Percentiles rank a stretch among this genome's conserved stretches.
Evolutionary conservation across 2,113 vertebrate genomes (phyloP).

Genomic region (Erythrolamprus reginae): DNA sequence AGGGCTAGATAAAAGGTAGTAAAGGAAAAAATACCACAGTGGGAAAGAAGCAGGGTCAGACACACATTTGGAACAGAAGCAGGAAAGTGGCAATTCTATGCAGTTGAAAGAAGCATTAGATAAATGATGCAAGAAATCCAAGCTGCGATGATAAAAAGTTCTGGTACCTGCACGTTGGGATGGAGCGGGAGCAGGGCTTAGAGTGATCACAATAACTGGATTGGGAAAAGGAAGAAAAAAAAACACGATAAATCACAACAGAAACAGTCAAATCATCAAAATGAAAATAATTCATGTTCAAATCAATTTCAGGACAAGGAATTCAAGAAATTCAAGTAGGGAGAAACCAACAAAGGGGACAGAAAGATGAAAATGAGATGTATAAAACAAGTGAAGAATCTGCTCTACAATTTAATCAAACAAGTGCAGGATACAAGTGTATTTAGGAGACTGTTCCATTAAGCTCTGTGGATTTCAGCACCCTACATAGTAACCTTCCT

Average conservation of each 20-base stretch:
- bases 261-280: slow-evolving; percentile 32
- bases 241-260: slow-evolving; percentile 48
- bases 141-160: slow-evolving; percentile 66
- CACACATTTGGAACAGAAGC: slow-evolving; percentile 11
- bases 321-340: slow-evolving; percentile 18
- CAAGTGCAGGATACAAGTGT: neutral
- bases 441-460: neutral
- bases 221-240: slow-evolving; percentile 73
- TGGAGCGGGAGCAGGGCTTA: slow-evolving; percentile 96
- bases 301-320: slow-evolving; percentile 29
- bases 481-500: neutral
- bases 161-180: slow-evolving; percentile 95
- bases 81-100: slow-evolving; percentile 42
- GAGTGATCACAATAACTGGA: slow-evolving; percentile 97
- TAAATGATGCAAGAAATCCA: slow-evolving; percentile 59
- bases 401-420: neutral
- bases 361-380: slow-evolving; percentile 31
- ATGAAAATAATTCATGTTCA: slow-evolving; percentile 34
- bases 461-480: neutral
- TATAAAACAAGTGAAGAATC: slow-evolving; percentile 9
- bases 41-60: slow-evolving; percentile 7
- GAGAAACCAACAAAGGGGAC: slow-evolving; percentile 23
- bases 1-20: neutral
- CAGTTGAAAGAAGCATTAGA: slow-evolving; percentile 52
- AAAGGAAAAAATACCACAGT: slow-evolving; percentile 1